Percentiles rank a stretch among this genome's conserved stretches.
These are phyloP conservation scores for Nycteola revayana DNA, from an alignment of 2,888 invertebrate species.

Conservation along the genomic window DNA sequence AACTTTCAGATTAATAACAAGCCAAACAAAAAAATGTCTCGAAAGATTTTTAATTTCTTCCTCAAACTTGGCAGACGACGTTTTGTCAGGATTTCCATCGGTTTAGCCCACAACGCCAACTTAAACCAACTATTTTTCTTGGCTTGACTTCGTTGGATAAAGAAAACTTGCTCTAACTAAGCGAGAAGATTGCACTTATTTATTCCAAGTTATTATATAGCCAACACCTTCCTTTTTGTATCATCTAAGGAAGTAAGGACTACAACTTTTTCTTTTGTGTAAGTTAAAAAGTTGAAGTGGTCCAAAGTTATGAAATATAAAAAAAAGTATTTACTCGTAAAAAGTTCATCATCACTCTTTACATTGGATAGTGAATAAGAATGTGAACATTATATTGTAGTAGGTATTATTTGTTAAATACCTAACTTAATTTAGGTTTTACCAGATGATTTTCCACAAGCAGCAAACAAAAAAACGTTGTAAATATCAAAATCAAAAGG, in stretches of 20 bases:
- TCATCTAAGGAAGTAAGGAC: too few species aligned
- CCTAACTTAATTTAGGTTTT: too few species aligned
- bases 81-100: conserved; percentile 37
- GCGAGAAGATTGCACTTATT: conserved; percentile 36
- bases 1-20: conserved; percentile 9
- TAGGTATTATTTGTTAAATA: too few species aligned
- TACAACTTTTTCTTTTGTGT: too few species aligned
- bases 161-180: conserved; percentile 39
- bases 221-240: conserved; percentile 27
- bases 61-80: conserved; percentile 39
- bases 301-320: too few species aligned
- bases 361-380: too few species aligned
- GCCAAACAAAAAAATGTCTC: conserved; percentile 20
- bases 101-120: conserved; percentile 26
- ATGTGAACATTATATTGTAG: too few species aligned
- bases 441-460: too few species aligned
- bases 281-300: conserved; percentile 35
- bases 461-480: too few species aligned
- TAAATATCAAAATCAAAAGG: too few species aligned
- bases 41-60: conserved; percentile 32
- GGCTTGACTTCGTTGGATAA: conserved; percentile 30
- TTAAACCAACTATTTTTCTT: conserved; percentile 44
- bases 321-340: too few species aligned
- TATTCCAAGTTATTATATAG: conserved; percentile 20
- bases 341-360: too few species aligned